A percentile compares a stretch with the other conserved stretches of the same genome.
These are phyloP conservation scores for Typhlichthys eigenmanni DNA, from an alignment of 2,797 vertebrate genomes.

Conservation along the genomic window DNA sequence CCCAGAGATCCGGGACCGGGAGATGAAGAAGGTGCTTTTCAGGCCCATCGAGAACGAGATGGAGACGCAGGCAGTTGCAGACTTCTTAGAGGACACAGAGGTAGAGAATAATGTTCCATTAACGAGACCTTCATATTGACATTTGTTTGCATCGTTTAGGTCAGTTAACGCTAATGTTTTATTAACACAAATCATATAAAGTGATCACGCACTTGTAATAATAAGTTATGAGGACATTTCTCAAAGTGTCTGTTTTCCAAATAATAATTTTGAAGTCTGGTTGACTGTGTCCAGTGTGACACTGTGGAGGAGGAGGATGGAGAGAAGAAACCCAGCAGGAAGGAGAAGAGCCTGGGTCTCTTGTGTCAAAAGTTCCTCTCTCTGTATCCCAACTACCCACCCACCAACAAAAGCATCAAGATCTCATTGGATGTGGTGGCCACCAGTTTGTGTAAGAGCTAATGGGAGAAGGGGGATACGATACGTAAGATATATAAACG, in stretches of 20 bases:
- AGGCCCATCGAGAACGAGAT: conserved; percentile 87
- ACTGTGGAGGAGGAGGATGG: conserved; percentile 81
- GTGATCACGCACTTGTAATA: no score
- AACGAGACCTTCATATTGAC: background rate
- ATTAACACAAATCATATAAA: no score
- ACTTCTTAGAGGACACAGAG: conserved; percentile 71
- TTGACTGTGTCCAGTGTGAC: conserved; percentile 67
- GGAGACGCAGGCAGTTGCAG: conserved; percentile 55
- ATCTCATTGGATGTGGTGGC: conserved; percentile 95
- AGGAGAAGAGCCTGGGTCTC: conserved; percentile 93
- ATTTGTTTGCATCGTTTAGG: background rate
- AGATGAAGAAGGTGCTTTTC: conserved; percentile 92
- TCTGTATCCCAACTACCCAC: conserved; percentile 88
- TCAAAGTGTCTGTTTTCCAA: background rate
- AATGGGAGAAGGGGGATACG: background rate
- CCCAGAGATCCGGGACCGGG: conserved; percentile 89
- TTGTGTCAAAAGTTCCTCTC: conserved; percentile 94
- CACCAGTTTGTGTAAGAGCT: conserved; percentile 82
- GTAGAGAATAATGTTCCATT: conserved; percentile 60
- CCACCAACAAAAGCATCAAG: conserved; percentile 82
- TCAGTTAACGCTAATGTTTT: no score
- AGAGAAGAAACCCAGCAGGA: conserved; percentile 91
- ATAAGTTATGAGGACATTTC: background rate
- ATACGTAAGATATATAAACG: background rate
- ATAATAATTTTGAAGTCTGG: background rate